These are phyloP conservation scores for Tragelaphus scriptus DNA, from an alignment of 2,113 vertebrate species.

Conservation along the genomic window DNA sequence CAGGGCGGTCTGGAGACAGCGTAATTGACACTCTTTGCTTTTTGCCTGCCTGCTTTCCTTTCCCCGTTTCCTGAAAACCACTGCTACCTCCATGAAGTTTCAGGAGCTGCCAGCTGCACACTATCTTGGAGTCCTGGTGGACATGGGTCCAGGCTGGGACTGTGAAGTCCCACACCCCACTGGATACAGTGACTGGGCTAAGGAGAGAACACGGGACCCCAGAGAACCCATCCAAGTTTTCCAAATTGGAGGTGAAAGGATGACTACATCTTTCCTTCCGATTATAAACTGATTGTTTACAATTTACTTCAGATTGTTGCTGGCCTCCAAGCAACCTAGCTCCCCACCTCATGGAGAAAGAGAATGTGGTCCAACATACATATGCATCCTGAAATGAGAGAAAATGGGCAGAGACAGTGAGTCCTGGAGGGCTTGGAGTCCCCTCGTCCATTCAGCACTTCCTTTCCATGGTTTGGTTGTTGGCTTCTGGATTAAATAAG, in stretches of 20 bases:
- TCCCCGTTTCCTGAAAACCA: not conserved
- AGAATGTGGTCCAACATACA: not conserved
- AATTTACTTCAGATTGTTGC: not conserved
- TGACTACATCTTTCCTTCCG: not conserved
- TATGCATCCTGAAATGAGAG: not conserved
- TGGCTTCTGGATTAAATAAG: not conserved
- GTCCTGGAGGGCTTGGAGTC: not conserved
- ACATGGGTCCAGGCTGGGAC: not conserved
- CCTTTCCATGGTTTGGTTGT: not conserved
- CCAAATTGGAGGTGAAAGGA: not conserved
- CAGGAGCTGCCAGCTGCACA: too few relatives aligned
- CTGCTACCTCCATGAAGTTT: not conserved
- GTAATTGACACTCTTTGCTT: not conserved
- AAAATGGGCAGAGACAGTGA: not conserved
- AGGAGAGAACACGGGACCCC: not conserved
- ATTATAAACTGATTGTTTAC: not conserved
- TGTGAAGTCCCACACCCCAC: not conserved
- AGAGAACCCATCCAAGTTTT: not conserved
- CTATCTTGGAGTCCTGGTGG: not conserved
- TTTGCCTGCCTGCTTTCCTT: not conserved
- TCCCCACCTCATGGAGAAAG: not conserved
- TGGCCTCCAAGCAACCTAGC: too few relatives aligned
- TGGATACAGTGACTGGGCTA: not conserved
- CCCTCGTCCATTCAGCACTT: not conserved
- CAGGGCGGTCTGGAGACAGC: not conserved